Conservation (phyloP, 2,113 vertebrate genomes). For the Eupsittula cactorum region DNA sequence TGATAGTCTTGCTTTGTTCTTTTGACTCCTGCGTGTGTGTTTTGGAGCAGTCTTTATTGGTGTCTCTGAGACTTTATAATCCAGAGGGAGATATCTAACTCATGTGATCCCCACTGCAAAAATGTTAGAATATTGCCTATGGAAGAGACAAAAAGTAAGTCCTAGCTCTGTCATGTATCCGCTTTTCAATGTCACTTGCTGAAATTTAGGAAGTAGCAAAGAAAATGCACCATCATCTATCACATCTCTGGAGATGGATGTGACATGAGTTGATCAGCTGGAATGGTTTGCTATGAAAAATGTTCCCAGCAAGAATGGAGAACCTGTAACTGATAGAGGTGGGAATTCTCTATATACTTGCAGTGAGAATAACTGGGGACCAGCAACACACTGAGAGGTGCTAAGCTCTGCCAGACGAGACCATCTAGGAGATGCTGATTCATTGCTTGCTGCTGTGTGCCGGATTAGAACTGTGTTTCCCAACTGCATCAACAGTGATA, state of each 20-base stretch:
- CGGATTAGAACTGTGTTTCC: neutral
- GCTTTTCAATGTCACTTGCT: neutral
- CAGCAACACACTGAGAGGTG: neutral
- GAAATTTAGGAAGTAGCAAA: neutral
- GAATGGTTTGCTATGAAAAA: neutral
- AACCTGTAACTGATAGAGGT: neutral
- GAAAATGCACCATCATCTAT: neutral
- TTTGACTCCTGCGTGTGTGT: neutral
- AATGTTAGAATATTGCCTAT: neutral
- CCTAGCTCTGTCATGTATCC: rapidly evolving
- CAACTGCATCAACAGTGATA: neutral
- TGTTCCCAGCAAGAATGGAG: neutral
- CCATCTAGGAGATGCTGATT: neutral
- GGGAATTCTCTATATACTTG: neutral
- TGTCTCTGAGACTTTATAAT: neutral
- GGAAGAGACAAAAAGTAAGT: neutral
- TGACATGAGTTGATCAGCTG: neutral
- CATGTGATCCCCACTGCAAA: neutral
- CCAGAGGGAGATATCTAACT: neutral
- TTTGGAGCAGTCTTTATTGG: neutral
- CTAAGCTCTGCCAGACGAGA: neutral
- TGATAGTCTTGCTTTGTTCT: neutral
- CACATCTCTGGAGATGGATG: neutral
- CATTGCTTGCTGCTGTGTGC: neutral
- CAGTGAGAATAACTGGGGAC: neutral